Percentiles rank a stretch among this genome's conserved stretches.
These are phyloP conservation scores for Glandiceps talaboti DNA, from an alignment of 53 echinoderm and acorn worm species.

Conservation along the genomic window DNA sequence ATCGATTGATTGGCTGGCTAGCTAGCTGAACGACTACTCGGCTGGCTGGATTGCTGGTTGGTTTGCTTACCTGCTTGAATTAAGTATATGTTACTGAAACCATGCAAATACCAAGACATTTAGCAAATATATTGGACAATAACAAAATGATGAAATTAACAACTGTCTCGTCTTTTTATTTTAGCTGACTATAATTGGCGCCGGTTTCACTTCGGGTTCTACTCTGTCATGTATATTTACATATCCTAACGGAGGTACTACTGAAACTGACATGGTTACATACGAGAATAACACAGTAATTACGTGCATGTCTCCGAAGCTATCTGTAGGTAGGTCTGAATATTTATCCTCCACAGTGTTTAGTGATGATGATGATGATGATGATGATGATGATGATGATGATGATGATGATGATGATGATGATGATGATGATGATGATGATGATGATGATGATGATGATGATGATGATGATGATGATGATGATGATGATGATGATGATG, in stretches of 20 bases:
- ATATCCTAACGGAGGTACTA: constrained; percentile 13
- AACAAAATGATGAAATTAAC: too few species aligned
- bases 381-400: not conserved
- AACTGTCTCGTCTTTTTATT: too few species aligned
- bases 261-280: constrained; percentile 16
- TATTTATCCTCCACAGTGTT: not conserved
- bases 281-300: not conserved
- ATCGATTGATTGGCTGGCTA: too few species aligned
- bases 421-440: not conserved
- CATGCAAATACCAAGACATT: too few species aligned
- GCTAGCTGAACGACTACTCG: too few species aligned
- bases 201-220: constrained; percentile 39
- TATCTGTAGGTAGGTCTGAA: constrained; percentile 1
- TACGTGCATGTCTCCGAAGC: constrained; percentile 2
- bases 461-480: constrained; percentile 6
- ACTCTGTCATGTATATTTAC: constrained; percentile 45
- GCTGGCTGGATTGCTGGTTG: too few species aligned
- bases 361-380: not conserved
- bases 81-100: too few species aligned
- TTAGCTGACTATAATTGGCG: constrained; percentile 42
- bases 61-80: too few species aligned
- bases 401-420: not conserved
- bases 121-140: too few species aligned
- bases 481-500: constrained; percentile 17
- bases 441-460: constrained; percentile 3